Evolutionary conservation across 1,140 invertebrate genomes (phyloP).

Genomic region (Zaprionus tsacasi): DNA sequence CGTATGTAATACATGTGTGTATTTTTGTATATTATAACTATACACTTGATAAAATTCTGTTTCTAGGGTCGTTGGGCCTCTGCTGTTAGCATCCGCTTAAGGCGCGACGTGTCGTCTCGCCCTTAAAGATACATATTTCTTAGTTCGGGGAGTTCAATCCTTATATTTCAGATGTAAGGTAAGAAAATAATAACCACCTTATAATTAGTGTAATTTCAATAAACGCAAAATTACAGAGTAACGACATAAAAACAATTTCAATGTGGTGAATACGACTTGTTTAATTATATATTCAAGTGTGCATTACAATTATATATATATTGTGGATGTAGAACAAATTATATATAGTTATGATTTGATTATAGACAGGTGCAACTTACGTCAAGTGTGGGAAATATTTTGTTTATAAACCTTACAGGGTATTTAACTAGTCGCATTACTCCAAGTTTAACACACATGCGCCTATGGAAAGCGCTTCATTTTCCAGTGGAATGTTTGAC

Average conservation of each 20-base stretch:
- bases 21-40: neutral
- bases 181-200: neutral
- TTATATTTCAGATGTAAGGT: neutral
- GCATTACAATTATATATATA: neutral
- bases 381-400: neutral
- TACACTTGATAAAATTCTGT: slow-evolving; percentile 21
- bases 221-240: slow-evolving; percentile 1
- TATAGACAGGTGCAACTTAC: neutral
- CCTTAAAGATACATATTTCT: slow-evolving; percentile 6
- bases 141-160: neutral
- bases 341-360: neutral
- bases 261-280: neutral
- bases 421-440: neutral
- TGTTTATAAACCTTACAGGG: neutral
- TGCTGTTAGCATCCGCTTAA: slow-evolving; percentile 31
- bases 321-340: neutral
- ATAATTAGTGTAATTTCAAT: slow-evolving; percentile 6
- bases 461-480: neutral
- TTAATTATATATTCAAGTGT: slow-evolving; percentile 6
- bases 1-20: slow-evolving; percentile 4
- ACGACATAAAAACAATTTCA: neutral
- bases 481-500: slow-evolving; percentile 4
- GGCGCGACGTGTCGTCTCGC: neutral
- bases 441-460: neutral
- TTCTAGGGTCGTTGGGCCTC: slow-evolving; percentile 34